A percentile compares a stretch with the other conserved stretches of the same genome.
These are phyloP conservation scores for Alethe castanea DNA, from an alignment of 2,113 vertebrate species.

Conservation along the genomic window DNA sequence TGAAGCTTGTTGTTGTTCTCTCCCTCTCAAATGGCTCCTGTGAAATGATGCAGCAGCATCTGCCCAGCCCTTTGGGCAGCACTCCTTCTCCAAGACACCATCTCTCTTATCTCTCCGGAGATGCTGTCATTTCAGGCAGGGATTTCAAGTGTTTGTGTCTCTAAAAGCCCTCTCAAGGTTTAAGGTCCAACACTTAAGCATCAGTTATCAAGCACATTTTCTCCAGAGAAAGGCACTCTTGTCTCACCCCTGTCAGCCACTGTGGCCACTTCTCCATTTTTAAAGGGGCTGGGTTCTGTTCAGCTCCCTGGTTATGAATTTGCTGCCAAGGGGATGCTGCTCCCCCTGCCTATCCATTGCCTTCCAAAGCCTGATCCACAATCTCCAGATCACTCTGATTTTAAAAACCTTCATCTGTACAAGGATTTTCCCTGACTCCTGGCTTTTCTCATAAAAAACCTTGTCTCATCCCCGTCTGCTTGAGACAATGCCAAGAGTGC, in stretches of 20 bases:
- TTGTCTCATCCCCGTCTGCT: neutral
- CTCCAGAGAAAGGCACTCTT: neutral
- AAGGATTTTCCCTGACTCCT: neutral
- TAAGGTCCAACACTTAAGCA: neutral
- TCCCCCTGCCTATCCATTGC: fast-evolving
- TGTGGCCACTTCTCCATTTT: fast-evolving
- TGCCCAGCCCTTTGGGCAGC: neutral
- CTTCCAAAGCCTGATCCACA: neutral
- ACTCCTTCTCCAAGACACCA: neutral
- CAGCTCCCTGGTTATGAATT: neutral
- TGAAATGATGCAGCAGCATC: neutral
- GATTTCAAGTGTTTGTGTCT: neutral
- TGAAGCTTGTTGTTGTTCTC: neutral
- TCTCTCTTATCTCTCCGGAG: neutral
- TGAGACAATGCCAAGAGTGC: neutral
- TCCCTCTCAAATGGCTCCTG: neutral
- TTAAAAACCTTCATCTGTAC: neutral
- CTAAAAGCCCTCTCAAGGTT: neutral
- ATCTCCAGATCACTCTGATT: neutral
- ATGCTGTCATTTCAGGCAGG: neutral
- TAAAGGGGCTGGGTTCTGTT: neutral
- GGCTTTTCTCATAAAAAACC: neutral
- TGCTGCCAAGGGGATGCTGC: neutral
- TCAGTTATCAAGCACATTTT: neutral
- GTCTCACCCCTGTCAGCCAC: neutral